Percentiles rank a stretch among this genome's conserved stretches.
Conservation (phyloP, 2,113 vertebrate species). For the Toxotes chatareus region DNA sequence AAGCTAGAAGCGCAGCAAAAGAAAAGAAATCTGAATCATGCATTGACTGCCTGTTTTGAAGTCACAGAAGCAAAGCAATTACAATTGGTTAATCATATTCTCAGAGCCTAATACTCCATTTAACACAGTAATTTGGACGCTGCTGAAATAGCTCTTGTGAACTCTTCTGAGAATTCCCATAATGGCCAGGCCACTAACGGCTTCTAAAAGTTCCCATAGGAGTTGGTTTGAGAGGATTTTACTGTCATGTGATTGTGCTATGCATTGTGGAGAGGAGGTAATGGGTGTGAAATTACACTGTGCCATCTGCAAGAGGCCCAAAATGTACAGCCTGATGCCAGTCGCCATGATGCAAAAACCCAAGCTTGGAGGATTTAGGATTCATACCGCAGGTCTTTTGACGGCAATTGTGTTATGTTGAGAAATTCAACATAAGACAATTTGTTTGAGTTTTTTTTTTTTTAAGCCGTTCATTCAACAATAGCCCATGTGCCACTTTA, state of each 20-base stretch:
- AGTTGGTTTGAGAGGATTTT: constrained; percentile 68
- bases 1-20: constrained; percentile 8
- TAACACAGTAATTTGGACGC: constrained; percentile 73
- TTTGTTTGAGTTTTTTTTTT: no score
- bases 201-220: constrained; percentile 72
- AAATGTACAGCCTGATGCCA: constrained; percentile 63
- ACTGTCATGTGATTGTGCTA: constrained; percentile 68
- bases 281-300: constrained; percentile 79
- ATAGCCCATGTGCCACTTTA: background rate
- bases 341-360: constrained; percentile 23
- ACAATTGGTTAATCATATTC: constrained; percentile 76
- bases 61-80: constrained; percentile 67
- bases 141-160: constrained; percentile 73
- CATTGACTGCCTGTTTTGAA: constrained; percentile 62
- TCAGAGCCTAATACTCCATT: constrained; percentile 75
- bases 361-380: constrained; percentile 10
- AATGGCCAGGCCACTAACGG: constrained; percentile 68
- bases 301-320: constrained; percentile 62
- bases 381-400: background rate
- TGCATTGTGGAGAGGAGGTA: constrained; percentile 74
- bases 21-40: constrained; percentile 6
- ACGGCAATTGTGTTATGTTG: background rate
- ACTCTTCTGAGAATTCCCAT: constrained; percentile 74
- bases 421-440: background rate
- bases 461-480: background rate